These are phyloP conservation scores for Idaea aversata DNA, from an alignment of 2,888 invertebrate genomes.

Conservation along the genomic window DNA sequence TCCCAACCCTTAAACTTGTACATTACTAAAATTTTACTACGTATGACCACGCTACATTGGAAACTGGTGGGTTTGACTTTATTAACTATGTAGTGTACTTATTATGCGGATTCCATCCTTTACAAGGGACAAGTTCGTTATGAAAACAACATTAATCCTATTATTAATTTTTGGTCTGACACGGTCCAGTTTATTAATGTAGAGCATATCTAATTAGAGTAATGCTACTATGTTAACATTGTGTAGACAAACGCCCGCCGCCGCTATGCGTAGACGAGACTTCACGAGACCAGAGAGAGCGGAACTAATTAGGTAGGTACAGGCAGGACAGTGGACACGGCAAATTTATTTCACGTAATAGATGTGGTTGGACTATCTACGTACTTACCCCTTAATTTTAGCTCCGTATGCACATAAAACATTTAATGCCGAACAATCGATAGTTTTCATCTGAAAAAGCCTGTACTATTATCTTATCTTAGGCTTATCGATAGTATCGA, in stretches of 20 bases:
- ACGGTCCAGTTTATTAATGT: not conserved
- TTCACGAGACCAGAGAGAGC: not conserved
- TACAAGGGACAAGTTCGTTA: not conserved
- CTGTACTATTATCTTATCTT: too few relatives aligned
- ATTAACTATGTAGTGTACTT: constrained; percentile 10
- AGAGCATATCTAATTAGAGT: constrained; percentile 13
- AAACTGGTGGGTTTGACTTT: constrained; percentile 23
- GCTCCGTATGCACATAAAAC: too few relatives aligned
- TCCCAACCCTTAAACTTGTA: constrained; percentile 34
- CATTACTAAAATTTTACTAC: constrained; percentile 32
- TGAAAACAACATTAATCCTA: not conserved
- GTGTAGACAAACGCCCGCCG: not conserved
- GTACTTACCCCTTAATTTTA: too few relatives aligned
- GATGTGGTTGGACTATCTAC: too few relatives aligned
- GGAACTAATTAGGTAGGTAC: not conserved
- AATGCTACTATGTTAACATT: constrained; percentile 9
- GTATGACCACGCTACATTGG: constrained; percentile 22
- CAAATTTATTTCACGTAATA: too few relatives aligned
- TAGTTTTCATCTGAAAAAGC: too few relatives aligned
- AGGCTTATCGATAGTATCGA: too few relatives aligned
- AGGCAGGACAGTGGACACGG: not conserved
- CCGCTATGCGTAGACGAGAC: not conserved
- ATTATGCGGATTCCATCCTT: not conserved
- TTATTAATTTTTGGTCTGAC: not conserved
- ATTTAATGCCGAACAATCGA: too few relatives aligned